These are phyloP conservation scores for Paedocypris micromegethes DNA, from an alignment of 2,797 vertebrate genomes.

Conservation along the genomic window DNA sequence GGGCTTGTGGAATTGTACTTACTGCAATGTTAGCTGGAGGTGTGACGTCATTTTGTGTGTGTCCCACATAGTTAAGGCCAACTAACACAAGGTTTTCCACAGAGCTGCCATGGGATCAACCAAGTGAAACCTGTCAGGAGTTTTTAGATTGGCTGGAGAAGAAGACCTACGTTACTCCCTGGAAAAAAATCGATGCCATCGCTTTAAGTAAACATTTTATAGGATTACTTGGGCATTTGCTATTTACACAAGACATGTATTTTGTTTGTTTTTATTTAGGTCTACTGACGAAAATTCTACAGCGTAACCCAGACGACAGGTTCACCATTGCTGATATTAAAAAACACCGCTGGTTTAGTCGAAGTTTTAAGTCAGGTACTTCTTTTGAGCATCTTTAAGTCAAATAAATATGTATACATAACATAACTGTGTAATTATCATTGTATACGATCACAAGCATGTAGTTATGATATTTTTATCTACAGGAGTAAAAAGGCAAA, in stretches of 20 bases:
- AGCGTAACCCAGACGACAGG: slow-evolving; percentile 71
- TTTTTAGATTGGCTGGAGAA: slow-evolving; percentile 91
- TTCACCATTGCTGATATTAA: slow-evolving; percentile 80
- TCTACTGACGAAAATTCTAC: slow-evolving; percentile 84
- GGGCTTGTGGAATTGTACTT: slow-evolving; percentile 94
- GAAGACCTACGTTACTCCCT: slow-evolving; percentile 87
- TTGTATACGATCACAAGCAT: too few relatives aligned
- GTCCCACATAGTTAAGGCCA: neutral
- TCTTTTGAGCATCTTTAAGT: neutral
- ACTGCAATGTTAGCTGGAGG: slow-evolving; percentile 95
- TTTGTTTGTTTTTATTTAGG: slow-evolving; percentile 61
- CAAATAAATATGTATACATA: neutral
- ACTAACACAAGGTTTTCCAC: slow-evolving; percentile 15
- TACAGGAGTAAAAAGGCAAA: slow-evolving; percentile 70
- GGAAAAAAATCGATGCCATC: slow-evolving; percentile 90
- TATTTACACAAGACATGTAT: neutral
- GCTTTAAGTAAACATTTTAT: slow-evolving; percentile 74
- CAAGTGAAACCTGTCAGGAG: slow-evolving; percentile 87
- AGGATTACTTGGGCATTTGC: neutral
- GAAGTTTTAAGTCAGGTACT: slow-evolving; percentile 57
- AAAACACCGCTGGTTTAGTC: slow-evolving; percentile 88
- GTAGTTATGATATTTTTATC: neutral
- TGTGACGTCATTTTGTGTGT: slow-evolving; percentile 53
- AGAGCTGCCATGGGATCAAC: slow-evolving; percentile 97
- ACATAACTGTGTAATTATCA: neutral